Evolutionary conservation across 64 coral and sea anemone species (phyloP), one percentile per base, ranked within the genome.

Genomic region (Actinia tenebrosa): DNA sequence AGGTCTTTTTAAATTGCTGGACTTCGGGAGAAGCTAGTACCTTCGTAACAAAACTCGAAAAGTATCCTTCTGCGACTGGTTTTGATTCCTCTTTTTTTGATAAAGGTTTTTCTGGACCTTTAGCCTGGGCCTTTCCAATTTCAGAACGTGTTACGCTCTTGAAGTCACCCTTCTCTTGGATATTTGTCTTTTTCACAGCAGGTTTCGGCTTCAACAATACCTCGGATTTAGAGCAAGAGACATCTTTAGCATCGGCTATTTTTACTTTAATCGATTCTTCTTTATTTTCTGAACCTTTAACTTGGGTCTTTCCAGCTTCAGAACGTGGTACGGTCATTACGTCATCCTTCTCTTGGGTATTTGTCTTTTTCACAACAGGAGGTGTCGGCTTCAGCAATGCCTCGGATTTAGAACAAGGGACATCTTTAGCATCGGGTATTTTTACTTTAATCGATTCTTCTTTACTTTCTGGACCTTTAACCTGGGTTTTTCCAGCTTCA

Each of bases 21-120:
- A 75, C 69, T 42, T 75, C 69, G 37, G 80, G 80, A 52, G 45
- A 52, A n/a, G 80, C 80, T 45, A 83, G 80, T 14, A 83, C 54
- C 19, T 26, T 85, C 63, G 83, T 53, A 46, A 85, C 54, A 64
- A 85, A 26, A 25, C 52, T 16, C 0, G 83, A 85, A 10, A 85
- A 85, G 16, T 44, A 54, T 30, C 83, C 83, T 19, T 85, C 83
- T 43, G 17, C 46, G 23, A 2, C 6, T 26, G 22, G 5, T 53
- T 17, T 83, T 8, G 45, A 14, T n/a, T 83, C 80, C 7, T 52
- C 54, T 50, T 83, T 83, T 17, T 59, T 37, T 62, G 56, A 0
- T 52, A 45, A 50, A 20, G 44, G 44, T 50, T 81, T 50, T 45
- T 81, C 79, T 52, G 78, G 78, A 80, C 17, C 11, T 25, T 71